Base-by-base conservation (phyloP, 2,888 invertebrate genomes). In the Chloroclysta siterata region DNA sequence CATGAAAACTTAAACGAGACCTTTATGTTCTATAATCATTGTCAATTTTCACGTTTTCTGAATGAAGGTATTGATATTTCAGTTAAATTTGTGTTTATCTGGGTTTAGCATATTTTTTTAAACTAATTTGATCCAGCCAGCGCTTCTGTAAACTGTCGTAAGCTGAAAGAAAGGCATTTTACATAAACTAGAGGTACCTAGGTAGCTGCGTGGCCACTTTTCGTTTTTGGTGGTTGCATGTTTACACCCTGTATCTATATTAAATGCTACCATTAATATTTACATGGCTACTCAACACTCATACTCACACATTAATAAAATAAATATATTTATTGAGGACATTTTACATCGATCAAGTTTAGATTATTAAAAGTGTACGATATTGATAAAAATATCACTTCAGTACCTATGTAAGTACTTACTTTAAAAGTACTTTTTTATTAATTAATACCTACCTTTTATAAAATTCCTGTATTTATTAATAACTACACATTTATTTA, bases 391-490 rank as follows among this genome's bases (percentile, higher is more conserved):
- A 8, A 46, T 10, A 46, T 46, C 46, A 46, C 46, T 17, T 46
- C 46, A 39, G 36, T 39, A 39, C 11, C 10, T 15, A 14, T n/a
- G n/a, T n/a, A n/a, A 0, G 15, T 33, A 15, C 14, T 17, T 17
- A 17, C 10, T 17, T 17, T 10, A 46, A 15, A 46, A 46, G 10
- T 46, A 17, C 56, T 60, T 56, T 51, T 42, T 55, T 59, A 22
- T 52, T 50, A 50, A 53, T 42, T 22, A 28, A 48, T 53, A 39
- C 13, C 39, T 42, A 59, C 29, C 29, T 47, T 58, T 65, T 61
- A 51, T 54, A 65, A 61, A 65, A 65, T 65, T 65, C 65, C 65
- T 65, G 65, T 65, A 65, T 65, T 65, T 64, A 53, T 62, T 41
- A 62, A 62, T 62, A 39, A 2, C 36, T 46, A 61, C 28, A 56